Base-by-base conservation (phyloP, 2,113 vertebrate species). In the Chloroceryle aenea region DNA sequence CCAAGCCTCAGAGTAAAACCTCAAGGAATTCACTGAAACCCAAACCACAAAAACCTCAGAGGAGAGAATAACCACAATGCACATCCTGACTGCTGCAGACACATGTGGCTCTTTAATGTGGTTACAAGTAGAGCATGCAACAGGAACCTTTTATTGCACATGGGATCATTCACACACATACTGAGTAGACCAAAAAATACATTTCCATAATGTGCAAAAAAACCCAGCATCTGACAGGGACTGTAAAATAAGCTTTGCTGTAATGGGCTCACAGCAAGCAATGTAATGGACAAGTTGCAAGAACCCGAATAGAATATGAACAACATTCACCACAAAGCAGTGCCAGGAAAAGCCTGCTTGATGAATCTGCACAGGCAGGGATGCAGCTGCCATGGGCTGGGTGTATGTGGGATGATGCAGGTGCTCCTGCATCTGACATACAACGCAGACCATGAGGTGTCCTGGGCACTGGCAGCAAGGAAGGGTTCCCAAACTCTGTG, bases 1-100 rank as follows among this genome's bases (percentile, higher is more conserved):
- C n/a, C 48, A 25, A 34, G 32, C 11, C 56, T 71, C 45, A 73
- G 40, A 78, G 64, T 32, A 91, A 95, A 93, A 77, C 25, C 53
- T 86, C 62, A 42, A 68, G 45, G 59, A 80, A 88, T 72, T 50
- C 38, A 56, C 21, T 73, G 77, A 93, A 95, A 95, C 23, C 36
- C 78, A 97, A 91, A 94, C 90, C 85, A 87, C 87, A 95, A 43
- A 77, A 95, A 58, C 77, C 93, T 90, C 92, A 87, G 59, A 87
- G 64, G 45, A 79, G 47, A 63, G 59, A 91, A 85, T 59, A 84
- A 90, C 69, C 85, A 68, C 62, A 94, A 77, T 9, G 50, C 45
- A 66, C 74, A 94, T 84, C 55, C 68, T 95, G 68, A 69, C 63
- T 85, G 85, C 90, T 89, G 82, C 75, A 93, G 89, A 95, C 78